phyloP scores from a whole-genome alignment of 2,113 vertebrate species.

The Nycticryphes semicollaris region DNA sequence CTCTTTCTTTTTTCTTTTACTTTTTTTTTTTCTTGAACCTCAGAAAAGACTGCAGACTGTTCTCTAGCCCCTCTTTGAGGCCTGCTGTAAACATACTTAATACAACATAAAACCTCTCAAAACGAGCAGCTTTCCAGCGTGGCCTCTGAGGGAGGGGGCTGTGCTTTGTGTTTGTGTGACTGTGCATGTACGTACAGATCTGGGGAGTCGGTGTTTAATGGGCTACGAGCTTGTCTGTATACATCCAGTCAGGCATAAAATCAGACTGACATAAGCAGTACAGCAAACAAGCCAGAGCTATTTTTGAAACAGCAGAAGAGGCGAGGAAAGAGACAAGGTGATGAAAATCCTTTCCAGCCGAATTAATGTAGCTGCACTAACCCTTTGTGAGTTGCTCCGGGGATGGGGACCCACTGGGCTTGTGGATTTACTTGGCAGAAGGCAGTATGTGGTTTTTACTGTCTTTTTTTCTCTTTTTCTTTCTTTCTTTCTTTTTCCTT shows the following conservation, averaged over 20 bases:
- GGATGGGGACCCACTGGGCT: neutral
- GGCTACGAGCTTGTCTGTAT: neutral
- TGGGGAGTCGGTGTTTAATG: neutral
- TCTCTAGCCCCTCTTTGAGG: neutral
- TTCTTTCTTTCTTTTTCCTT: neutral
- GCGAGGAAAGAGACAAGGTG: conserved; percentile 27
- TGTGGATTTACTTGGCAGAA: neutral
- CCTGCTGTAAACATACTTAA: neutral
- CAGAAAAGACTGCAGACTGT: neutral
- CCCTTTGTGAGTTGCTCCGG: neutral
- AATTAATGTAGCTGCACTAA: neutral
- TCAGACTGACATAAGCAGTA: conserved; percentile 37
- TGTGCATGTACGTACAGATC: neutral
- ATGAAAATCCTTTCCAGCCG: conserved; percentile 38
- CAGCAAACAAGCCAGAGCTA: conserved; percentile 42
- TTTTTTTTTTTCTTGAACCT: neutral
- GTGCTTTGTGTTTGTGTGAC: conserved; percentile 16
- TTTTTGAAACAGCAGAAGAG: conserved; percentile 49
- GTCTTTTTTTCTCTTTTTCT: neutral
- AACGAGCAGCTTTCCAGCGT: neutral
- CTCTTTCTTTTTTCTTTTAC: neutral
- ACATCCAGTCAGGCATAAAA: conserved; percentile 33
- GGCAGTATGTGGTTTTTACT: neutral
- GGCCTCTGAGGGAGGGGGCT: neutral
- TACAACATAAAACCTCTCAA: neutral